Evolutionary conservation across 2,888 invertebrate genomes (phyloP).

Genomic region (Lepidocyrtoides sp.): DNA sequence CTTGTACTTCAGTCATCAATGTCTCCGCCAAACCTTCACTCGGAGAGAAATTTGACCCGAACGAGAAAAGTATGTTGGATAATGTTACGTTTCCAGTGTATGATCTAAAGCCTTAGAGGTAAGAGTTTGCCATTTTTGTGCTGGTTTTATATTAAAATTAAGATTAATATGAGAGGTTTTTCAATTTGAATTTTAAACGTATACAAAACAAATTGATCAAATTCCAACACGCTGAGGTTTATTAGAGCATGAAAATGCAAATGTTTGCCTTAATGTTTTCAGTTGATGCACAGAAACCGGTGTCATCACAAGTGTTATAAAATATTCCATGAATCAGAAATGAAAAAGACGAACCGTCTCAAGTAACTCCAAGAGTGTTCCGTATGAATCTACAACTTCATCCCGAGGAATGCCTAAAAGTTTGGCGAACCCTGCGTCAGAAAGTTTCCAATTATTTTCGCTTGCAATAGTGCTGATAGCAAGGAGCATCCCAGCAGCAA

Average conservation of each 20-base stretch:
- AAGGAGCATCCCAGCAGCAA: conserved; percentile 71
- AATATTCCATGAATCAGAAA: no score
- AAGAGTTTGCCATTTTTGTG: no score
- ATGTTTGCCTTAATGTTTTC: no score
- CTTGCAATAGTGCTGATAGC: conserved; percentile 57
- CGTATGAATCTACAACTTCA: conserved; percentile 70
- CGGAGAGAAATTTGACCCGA: conserved; percentile 50
- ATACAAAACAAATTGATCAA: no score
- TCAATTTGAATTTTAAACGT: no score
- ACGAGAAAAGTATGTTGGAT: conserved; percentile 65
- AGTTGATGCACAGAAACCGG: no score
- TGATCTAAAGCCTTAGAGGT: no score
- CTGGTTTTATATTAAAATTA: no score
- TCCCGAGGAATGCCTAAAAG: conserved; percentile 64
- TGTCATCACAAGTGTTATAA: no score
- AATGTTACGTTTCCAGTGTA: conserved; percentile 71
- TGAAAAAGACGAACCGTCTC: conserved; percentile 56
- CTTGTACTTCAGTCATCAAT: conserved; percentile 59
- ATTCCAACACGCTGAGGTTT: no score
- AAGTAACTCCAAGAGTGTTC: conserved; percentile 59
- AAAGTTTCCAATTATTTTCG: conserved; percentile 80
- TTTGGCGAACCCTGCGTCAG: conserved; percentile 67
- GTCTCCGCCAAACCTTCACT: conserved; percentile 68
- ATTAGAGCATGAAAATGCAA: no score
- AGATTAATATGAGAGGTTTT: no score